Base-by-base conservation (phyloP, 1,140 invertebrate species). In the Diorhabda elongata region DNA sequence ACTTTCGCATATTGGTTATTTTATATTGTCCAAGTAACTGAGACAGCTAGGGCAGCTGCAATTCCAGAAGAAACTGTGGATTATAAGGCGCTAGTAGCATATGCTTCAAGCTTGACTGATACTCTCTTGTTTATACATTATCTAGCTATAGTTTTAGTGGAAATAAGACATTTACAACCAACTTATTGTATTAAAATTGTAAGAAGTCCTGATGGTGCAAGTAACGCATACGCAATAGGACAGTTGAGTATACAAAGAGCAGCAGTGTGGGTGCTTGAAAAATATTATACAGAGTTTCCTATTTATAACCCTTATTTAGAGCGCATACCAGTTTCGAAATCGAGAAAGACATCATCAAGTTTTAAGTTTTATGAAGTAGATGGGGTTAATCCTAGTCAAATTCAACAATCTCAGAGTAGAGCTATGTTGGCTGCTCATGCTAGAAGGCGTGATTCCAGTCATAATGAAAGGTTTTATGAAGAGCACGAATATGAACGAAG, bases 281-380 rank as follows among this genome's bases (percentile, higher is more conserved):
- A 91, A 69, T 99, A 99, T 81, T 98, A 98, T 75, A 92, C 92
- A 2, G 95, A 98, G 79, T 99, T 99, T 82, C 89, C 93, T 0
- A 94, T 96, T 68, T 99, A 97, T 77, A 99, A 99, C 84, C 96
- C 96, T 0, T 98, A 98, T 79, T 85, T 98, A 72, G 95, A 98
- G 80, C 88, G 94, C 66, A 85, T 96, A 71, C 94, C 94, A 44
- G 89, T 93, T 62, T 91, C 92, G 42, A 94, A 94, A 80, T 91
- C 91, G 2, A 86, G 91, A 68, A 92, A 92, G 80, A 88, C 88
- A 44, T 86, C 86, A 1, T 89, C 89, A 7, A 94, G 92, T 79
- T 96, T 98, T 76, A 98, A 98, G 79, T 96, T 98, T 81, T 99
- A 99, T 82, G 95, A 98, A 80, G 94, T 99, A 0, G 97, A 98